These are phyloP conservation scores for Eilema griseolum DNA, from an alignment of 2,888 invertebrate species.

Conservation along the genomic window DNA sequence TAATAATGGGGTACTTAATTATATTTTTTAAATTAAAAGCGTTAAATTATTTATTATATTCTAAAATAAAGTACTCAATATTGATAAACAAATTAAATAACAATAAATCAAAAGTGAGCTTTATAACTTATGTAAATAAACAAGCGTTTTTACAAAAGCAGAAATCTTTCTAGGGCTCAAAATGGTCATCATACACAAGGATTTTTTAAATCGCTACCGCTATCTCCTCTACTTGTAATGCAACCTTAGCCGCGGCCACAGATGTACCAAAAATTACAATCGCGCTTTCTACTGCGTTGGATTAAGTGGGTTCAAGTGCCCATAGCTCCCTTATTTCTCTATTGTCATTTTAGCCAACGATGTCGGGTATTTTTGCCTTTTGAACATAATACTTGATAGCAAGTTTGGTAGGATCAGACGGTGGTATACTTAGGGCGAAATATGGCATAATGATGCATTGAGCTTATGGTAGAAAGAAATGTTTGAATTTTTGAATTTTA, in stretches of 20 bases:
- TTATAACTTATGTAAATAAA: not conserved
- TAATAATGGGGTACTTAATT: too few species aligned
- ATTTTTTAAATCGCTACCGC: slow-evolving; percentile 34
- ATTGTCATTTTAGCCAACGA: slow-evolving; percentile 63
- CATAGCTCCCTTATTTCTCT: slow-evolving; percentile 51
- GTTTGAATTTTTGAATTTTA: not conserved
- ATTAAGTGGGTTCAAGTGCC: slow-evolving; percentile 71
- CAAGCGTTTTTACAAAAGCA: not conserved
- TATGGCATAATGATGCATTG: not conserved
- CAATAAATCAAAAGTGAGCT: too few species aligned
- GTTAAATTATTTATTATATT: too few species aligned
- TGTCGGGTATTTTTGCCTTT: slow-evolving; percentile 36
- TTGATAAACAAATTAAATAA: too few species aligned
- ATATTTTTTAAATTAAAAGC: too few species aligned
- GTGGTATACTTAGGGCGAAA: not conserved
- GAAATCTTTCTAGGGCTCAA: not conserved
- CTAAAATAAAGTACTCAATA: too few species aligned
- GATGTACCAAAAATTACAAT: slow-evolving; percentile 75
- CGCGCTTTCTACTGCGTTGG: slow-evolving; percentile 62
- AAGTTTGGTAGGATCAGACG: slow-evolving; percentile 1
- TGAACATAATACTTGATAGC: slow-evolving; percentile 14
- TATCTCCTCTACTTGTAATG: slow-evolving; percentile 13
- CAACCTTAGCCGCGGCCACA: slow-evolving; percentile 56
- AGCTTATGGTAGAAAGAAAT: not conserved
- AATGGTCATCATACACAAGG: not conserved